Conservation (phyloP, 2,113 vertebrate species). For the Phoenicopterus ruber region DNA sequence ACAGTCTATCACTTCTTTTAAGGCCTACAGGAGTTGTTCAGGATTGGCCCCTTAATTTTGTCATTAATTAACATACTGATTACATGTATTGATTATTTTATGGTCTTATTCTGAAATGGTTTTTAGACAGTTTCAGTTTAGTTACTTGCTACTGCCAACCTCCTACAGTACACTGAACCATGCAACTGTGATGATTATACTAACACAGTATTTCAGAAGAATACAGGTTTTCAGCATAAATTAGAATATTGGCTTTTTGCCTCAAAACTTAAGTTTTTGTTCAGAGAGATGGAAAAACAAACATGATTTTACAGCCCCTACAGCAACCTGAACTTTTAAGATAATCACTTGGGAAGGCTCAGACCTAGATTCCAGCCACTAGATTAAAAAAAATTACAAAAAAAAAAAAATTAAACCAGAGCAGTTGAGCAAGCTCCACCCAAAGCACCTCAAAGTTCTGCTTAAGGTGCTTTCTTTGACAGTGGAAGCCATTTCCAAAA, state of each 20-base stretch:
- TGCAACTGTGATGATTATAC: not conserved
- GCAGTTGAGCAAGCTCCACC: not conserved
- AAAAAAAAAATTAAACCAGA: not conserved
- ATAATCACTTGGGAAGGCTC: not conserved
- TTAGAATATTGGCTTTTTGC: not conserved
- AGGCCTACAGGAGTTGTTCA: not conserved
- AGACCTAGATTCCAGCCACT: not conserved
- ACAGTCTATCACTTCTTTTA: not conserved
- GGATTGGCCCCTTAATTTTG: not conserved
- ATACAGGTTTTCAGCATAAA: fast-evolving
- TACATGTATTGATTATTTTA: not conserved
- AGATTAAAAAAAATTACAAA: not conserved
- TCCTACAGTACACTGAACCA: not conserved
- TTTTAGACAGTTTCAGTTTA: not conserved
- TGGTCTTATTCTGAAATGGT: not conserved
- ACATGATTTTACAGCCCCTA: not conserved
- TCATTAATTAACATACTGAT: not conserved
- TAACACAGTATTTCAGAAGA: not conserved
- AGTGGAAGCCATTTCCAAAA: not conserved
- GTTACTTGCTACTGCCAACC: not conserved
- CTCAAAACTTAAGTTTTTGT: not conserved
- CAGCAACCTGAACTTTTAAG: not conserved
- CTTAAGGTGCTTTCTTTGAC: not conserved
- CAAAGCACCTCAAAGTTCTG: not conserved
- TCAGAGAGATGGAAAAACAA: not conserved